A percentile compares a stretch with the other conserved stretches of the same genome.
phyloP scores from a whole-genome alignment of 2,888 invertebrate genomes.

The Mellilla xanthometata region DNA sequence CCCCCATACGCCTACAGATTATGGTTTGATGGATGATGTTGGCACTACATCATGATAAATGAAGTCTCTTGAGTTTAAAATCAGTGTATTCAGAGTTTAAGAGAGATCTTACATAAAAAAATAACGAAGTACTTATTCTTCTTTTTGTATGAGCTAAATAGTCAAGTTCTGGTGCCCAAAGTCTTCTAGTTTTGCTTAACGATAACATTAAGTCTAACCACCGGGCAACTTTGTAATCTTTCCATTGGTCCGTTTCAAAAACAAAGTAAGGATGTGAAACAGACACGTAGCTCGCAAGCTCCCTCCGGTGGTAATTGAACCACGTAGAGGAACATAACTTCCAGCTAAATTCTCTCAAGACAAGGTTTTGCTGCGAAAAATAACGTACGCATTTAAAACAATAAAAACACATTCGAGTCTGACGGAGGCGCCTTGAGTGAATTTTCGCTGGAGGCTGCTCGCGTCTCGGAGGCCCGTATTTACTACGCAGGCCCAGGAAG shows the following conservation, averaged over 20 bases:
- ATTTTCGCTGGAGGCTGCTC: conserved; percentile 58
- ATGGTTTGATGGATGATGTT: conserved; percentile 20
- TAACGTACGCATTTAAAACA: conserved; percentile 74
- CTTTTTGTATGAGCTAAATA: no score
- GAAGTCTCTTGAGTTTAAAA: background rate
- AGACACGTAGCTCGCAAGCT: conserved; percentile 37
- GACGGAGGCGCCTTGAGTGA: conserved; percentile 64
- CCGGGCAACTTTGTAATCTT: conserved; percentile 18
- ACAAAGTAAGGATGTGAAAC: conserved; percentile 31
- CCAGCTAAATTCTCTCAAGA: conserved; percentile 53
- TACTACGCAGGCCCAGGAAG: conserved; percentile 31
- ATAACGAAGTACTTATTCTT: no score
- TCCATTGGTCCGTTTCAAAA: conserved; percentile 23
- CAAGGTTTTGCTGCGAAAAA: conserved; percentile 58
- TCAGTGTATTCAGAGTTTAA: background rate
- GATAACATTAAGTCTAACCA: no score
- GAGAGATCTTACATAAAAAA: no score
- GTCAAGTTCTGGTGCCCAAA: no score
- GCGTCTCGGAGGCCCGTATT: conserved; percentile 43
- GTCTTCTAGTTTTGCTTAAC: no score
- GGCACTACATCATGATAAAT: background rate
- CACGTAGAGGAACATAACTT: conserved; percentile 59
- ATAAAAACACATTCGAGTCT: conserved; percentile 69
- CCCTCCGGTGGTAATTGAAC: conserved; percentile 53
- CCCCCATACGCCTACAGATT: conserved; percentile 12